Evolutionary conservation across 2,113 vertebrate genomes (phyloP).

Genomic region (Pagrus major): DNA sequence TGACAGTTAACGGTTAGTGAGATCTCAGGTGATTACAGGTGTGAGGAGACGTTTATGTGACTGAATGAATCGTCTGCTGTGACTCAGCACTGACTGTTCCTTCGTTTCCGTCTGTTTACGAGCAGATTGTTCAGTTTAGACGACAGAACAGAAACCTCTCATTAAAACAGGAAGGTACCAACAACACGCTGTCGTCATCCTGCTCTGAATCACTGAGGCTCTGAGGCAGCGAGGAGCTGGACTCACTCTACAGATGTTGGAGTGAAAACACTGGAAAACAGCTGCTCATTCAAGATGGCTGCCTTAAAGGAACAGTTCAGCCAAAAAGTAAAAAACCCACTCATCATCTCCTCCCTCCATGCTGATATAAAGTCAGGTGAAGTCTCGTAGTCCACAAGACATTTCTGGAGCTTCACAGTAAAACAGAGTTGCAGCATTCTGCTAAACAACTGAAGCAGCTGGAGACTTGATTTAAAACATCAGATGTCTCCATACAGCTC

Average conservation of each 20-base stretch:
- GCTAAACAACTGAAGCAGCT: no score
- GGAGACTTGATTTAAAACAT: no score
- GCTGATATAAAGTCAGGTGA: no score
- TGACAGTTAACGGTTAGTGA: no score
- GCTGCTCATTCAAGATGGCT: no score
- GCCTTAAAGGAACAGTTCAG: no score
- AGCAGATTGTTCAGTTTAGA: slow-evolving; percentile 18
- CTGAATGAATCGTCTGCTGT: slow-evolving; percentile 26
- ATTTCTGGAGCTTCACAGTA: no score
- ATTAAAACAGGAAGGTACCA: background rate
- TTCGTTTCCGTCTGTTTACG: slow-evolving; percentile 38
- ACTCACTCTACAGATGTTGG: background rate
- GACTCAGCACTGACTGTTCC: slow-evolving; percentile 11
- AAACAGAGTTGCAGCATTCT: no score
- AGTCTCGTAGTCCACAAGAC: no score
- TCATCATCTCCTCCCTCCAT: no score
- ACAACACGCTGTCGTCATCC: background rate
- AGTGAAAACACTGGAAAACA: background rate
- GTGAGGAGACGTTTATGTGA: background rate
- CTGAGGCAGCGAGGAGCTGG: background rate
- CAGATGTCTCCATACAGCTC: no score
- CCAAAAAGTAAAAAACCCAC: no score
- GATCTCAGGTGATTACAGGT: background rate
- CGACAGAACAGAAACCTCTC: background rate
- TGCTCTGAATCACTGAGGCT: background rate